Conservation (phyloP, 2,797 vertebrate species). For the Phrynocephalus guinanensis region DNA sequence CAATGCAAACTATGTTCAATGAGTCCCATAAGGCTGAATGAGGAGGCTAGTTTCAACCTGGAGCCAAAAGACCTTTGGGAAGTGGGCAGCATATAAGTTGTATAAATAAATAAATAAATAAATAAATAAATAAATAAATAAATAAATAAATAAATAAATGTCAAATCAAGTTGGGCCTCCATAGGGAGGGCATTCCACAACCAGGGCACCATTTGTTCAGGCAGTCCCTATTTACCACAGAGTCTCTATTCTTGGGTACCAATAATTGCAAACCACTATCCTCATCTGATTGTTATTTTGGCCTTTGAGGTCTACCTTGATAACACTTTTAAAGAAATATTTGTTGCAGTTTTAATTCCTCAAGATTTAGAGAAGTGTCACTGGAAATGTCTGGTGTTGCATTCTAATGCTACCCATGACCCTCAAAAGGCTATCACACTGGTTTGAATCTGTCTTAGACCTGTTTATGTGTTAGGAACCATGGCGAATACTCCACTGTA, state of each 20-base stretch:
- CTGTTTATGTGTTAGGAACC: too few relatives aligned
- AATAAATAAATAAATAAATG: neutral
- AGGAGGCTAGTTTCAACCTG: neutral
- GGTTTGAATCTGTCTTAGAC: too few relatives aligned
- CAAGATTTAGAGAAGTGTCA: neutral
- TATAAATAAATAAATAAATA: too few relatives aligned
- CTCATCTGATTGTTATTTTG: neutral
- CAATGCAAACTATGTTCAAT: neutral
- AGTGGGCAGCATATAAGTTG: too few relatives aligned
- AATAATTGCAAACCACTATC: neutral
- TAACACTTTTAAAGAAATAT: neutral
- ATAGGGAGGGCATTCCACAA: neutral
- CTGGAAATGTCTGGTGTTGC: too few relatives aligned
- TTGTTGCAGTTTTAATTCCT: neutral
- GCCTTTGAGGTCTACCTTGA: neutral
- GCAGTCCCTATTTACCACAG: too few relatives aligned
- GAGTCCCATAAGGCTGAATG: neutral
- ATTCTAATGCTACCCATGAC: too few relatives aligned
- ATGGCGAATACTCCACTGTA: too few relatives aligned
- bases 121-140: too few relatives aligned
- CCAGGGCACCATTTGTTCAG: neutral
- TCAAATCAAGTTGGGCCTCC: neutral
- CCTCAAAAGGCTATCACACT: too few relatives aligned
- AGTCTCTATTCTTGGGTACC: neutral
- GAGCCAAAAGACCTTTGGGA: neutral